Percentiles rank a stretch among this genome's conserved stretches.
Evolutionary conservation across 2,113 vertebrate genomes (phyloP).

Genomic region (Pleuronectes platessa): DNA sequence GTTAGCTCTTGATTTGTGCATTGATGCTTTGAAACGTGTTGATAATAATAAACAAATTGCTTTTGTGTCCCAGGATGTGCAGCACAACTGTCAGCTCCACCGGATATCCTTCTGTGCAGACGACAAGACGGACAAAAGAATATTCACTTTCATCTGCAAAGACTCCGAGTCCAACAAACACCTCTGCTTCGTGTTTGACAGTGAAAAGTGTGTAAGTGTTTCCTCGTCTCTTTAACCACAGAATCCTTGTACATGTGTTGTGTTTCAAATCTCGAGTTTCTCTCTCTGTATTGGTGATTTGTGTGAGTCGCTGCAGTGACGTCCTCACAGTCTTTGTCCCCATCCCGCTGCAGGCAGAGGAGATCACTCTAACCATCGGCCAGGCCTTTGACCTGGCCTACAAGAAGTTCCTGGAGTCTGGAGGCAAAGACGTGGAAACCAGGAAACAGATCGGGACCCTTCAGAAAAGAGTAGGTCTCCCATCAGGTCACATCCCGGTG

Average conservation of each 20-base stretch:
- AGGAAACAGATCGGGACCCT: constrained; percentile 96
- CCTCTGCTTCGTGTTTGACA: constrained; percentile 98
- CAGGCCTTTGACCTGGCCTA: constrained; percentile 99
- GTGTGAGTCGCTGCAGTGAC: no score
- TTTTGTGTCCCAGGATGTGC: constrained; percentile 88
- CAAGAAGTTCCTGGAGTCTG: constrained; percentile 98
- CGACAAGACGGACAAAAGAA: constrained; percentile 98
- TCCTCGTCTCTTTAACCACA: not conserved
- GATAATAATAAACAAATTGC: constrained; percentile 22
- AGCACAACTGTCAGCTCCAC: constrained; percentile 96
- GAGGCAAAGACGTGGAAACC: constrained; percentile 98
- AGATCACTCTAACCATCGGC: constrained; percentile 98
- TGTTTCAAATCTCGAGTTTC: not conserved
- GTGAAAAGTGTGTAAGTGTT: constrained; percentile 98
- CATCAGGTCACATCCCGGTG: not conserved
- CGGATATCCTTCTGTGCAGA: constrained; percentile 99
- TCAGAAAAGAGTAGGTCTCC: constrained; percentile 91
- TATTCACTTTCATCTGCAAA: constrained; percentile 99
- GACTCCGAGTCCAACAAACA: constrained; percentile 98
- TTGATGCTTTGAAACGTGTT: not conserved
- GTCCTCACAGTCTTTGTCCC: constrained; percentile 1
- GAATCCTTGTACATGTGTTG: not conserved
- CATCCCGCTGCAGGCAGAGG: constrained; percentile 85
- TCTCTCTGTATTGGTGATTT: no score
- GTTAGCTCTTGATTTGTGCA: not conserved